Conservation (phyloP, 2,113 vertebrate genomes). For the Eulemur macaco region DNA sequence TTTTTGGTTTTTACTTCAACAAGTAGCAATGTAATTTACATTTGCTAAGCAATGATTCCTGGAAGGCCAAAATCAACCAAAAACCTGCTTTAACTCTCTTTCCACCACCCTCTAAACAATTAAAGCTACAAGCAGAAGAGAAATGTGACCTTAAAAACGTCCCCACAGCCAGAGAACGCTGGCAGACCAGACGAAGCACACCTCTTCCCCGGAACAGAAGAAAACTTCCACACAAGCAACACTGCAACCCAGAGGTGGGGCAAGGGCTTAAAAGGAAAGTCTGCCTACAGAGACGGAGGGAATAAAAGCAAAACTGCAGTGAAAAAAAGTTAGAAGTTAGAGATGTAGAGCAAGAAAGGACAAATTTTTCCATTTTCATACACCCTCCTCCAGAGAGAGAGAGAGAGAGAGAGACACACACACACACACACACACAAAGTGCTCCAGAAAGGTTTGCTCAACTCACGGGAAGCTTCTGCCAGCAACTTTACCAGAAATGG, state of each 20-base stretch:
- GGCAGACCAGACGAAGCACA: not conserved
- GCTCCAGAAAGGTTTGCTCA: not conserved
- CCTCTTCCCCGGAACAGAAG: not conserved
- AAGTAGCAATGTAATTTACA: slow-evolving; percentile 46
- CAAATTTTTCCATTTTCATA: not conserved
- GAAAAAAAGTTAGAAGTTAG: not conserved
- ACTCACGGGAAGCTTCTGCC: slow-evolving; percentile 13
- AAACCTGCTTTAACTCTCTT: not conserved
- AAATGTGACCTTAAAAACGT: slow-evolving; percentile 49
- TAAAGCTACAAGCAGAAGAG: not conserved
- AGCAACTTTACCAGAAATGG: slow-evolving; percentile 65
- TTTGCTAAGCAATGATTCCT: slow-evolving; percentile 23
- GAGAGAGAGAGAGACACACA: too few species aligned
- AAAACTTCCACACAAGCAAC: slow-evolving; percentile 56
- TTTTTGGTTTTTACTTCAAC: slow-evolving; percentile 64
- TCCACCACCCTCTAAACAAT: not conserved
- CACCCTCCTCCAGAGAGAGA: not conserved
- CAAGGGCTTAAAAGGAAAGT: slow-evolving; percentile 52
- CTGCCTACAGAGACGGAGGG: not conserved
- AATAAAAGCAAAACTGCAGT: not conserved
- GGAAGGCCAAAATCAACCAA: slow-evolving; percentile 25
- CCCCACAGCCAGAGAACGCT: not conserved
- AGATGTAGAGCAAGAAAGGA: not conserved
- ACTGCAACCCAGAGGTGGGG: not conserved
- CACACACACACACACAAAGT: not conserved